These are phyloP conservation scores for Vanessa cardui DNA, from an alignment of 2,888 invertebrate genomes.

Conservation along the genomic window DNA sequence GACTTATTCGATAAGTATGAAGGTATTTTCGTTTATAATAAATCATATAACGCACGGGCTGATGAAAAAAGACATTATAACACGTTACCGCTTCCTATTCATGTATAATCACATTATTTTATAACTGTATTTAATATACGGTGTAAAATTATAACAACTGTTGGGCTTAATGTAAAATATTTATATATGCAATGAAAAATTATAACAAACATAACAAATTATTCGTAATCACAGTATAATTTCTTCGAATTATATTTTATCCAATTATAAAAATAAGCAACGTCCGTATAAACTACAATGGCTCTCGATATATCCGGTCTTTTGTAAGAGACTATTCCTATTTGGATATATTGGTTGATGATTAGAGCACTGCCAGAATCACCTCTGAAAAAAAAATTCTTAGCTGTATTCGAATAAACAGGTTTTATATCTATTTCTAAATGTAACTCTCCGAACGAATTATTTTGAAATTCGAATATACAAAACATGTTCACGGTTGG, in stretches of 20 bases:
- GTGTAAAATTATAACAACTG: no score
- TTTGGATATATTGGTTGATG: slow-evolving; percentile 48
- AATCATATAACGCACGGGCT: no score
- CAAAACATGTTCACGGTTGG: no score
- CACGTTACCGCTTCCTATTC: no score
- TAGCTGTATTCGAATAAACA: not conserved
- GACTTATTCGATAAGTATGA: no score
- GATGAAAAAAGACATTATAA: no score
- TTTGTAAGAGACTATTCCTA: slow-evolving; percentile 57
- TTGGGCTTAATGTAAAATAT: not conserved
- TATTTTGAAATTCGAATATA: no score
- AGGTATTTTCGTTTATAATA: no score
- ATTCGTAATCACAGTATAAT: slow-evolving; percentile 27
- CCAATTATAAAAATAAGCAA: slow-evolving; percentile 46
- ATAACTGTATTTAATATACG: no score
- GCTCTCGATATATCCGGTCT: slow-evolving; percentile 30
- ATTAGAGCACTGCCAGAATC: slow-evolving; percentile 56
- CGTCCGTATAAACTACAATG: slow-evolving; percentile 49
- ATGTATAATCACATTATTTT: no score
- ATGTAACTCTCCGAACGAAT: no score
- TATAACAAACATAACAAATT: slow-evolving; percentile 3
- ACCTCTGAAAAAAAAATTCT: slow-evolving; percentile 43
- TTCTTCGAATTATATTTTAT: slow-evolving; percentile 31
- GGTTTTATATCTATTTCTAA: not conserved
- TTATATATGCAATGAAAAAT: not conserved